Base-by-base conservation (phyloP, 1,140 invertebrate species). In the Heterodera carotae region DNA sequence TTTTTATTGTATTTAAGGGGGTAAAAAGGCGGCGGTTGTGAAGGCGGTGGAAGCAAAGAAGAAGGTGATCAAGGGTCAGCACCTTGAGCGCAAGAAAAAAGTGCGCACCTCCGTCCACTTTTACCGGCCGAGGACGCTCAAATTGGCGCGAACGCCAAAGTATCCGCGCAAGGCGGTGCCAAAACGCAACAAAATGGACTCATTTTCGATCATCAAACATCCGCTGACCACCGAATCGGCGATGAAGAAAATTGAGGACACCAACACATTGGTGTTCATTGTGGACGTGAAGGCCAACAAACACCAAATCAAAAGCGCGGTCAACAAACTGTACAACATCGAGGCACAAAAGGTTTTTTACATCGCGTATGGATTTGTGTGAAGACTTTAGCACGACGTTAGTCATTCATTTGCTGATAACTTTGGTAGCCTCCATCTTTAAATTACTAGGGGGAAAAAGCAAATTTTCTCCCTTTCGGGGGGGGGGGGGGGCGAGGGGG, bases 181-280 rank as follows among this genome's bases (percentile, higher is more conserved):
- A 22, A 93, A 92, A 79, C 92, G 94, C 84, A 93, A 92, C 89
- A 92, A 94, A 93, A 93, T 99, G 92, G 97, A 99, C 91, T 93
- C 95, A 67, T 97, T 93, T 90, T 94, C 94, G 85, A 96, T 98
- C 87, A 96, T 99, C 83, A 98, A 98, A 89, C 97, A 92, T 88
- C 97, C 97, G 27, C 90, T 99, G 88, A 99, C 97, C 31, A 99
- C 97, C 88, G 97, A 99, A 92, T 95, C 96, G 25, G 96, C 97
- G 15, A 99, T 99, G 97, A 99, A 99, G 89, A 99, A 99, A 89
- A 99, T 99, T 90, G 97, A 99, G 69, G 97, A 99, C 86, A 97
- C 98, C 89, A 99, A 99, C 90, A 99, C 97, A 5, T 90, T 99
- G 81, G 97, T 99, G 64, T 99, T 99, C 89, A 93, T 99, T 89